Base-by-base conservation (phyloP, 2,888 invertebrate species). In the Metopia argyrocephala region DNA sequence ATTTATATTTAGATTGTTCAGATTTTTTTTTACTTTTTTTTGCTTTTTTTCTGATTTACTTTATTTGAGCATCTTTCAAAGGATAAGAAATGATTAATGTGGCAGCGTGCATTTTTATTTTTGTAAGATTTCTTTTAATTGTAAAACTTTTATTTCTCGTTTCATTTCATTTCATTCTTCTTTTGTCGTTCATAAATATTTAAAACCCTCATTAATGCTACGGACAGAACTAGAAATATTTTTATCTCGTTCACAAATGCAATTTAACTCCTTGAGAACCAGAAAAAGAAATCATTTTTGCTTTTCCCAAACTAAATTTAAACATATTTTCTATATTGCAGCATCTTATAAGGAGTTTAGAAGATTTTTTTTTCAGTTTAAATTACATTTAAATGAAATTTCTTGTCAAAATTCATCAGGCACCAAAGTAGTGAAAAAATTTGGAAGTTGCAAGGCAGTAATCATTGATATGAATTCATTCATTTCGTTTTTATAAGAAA, bases 181-280 rank as follows among this genome's bases (percentile, higher is more conserved):
- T 81, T 79, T 75, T 78, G 75, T 48, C 70, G 65, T 73, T 82
- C 86, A 88, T 88, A 87, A 88, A 88, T 88, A 88, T 87, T 87
- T 87, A 87, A 86, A 84, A 84, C 80, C 73, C 84, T 86, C 85
- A 86, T 87, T 87, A 85, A 75, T 57, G 76, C 52, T 61, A 65
- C 59, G 65, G 64, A 70, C 38, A 70, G 69, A 80, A 69, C 38
- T 15, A 76, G 27, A 27, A 61, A 54, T 73, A 57, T 65, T 56
- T 65, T 31, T 70, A 28, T 27, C 20, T 12, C 21, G 46, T 65
- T 52, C 45, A 45, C 15, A 50, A 64, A 57, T 54, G 45, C 48
- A 52, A 48, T 28, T 79, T 79, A 76, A 76, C 76, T 76, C 79
- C 46, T 68, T 68, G 52, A 45, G 18, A 50, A n/a, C 45, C 12